These are phyloP conservation scores for Troglohyphantes excavatus DNA, from an alignment of 2,888 invertebrate species.

Conservation along the genomic window DNA sequence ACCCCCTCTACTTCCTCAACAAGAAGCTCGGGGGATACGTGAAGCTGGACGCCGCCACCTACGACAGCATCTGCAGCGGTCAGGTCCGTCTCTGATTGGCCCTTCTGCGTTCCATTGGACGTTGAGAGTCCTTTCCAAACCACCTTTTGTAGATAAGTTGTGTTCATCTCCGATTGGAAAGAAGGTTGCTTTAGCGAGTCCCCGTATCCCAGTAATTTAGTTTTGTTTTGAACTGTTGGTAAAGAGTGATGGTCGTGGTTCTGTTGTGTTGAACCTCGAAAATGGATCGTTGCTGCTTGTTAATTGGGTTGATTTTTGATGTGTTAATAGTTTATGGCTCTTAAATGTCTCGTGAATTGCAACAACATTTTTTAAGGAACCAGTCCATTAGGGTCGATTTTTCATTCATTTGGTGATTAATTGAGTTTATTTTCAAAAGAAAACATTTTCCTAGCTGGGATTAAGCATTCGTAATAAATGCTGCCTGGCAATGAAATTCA, in stretches of 20 bases:
- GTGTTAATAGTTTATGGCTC: too few relatives aligned
- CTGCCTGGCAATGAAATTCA: too few relatives aligned
- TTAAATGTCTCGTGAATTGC: too few relatives aligned
- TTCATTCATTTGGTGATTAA: too few relatives aligned
- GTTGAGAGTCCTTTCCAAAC: background rate
- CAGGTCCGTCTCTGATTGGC: conserved; percentile 81
- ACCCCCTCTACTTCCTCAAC: conserved; percentile 79
- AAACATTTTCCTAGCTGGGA: too few relatives aligned
- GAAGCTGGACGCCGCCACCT: conserved; percentile 86
- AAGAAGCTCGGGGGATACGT: conserved; percentile 71
- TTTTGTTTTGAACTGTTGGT: background rate
- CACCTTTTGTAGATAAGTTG: conserved; percentile 13
- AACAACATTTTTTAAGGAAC: too few relatives aligned
- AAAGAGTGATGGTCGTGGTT: too few relatives aligned
- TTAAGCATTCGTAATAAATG: too few relatives aligned
- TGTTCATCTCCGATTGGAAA: conserved; percentile 3
- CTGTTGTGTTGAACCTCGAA: background rate
- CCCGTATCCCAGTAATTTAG: conserved; percentile 2
- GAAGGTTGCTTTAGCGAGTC: background rate
- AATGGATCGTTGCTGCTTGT: background rate
- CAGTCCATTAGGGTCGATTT: too few relatives aligned
- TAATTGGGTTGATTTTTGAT: too few relatives aligned
- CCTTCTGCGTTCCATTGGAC: background rate
- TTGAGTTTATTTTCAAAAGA: too few relatives aligned
- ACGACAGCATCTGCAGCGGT: conserved; percentile 89